Evolutionary conservation across 2,113 vertebrate genomes (phyloP).

Genomic region (Myodes glareolus): DNA sequence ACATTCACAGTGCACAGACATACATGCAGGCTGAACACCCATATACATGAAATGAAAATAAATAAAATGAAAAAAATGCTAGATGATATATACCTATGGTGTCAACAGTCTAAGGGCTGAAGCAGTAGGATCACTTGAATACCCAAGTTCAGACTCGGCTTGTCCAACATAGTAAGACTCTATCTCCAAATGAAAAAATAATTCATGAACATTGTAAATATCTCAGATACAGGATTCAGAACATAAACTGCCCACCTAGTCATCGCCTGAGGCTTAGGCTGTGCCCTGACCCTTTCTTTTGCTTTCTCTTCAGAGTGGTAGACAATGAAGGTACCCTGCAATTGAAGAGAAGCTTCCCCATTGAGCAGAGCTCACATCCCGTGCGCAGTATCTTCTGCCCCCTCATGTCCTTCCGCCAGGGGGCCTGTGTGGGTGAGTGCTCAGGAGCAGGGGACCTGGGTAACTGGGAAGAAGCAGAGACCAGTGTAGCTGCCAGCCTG

Average conservation of each 20-base stretch:
- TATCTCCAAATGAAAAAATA: background rate
- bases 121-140: background rate
- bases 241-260: background rate
- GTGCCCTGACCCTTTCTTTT: background rate
- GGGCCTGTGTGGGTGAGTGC: constrained; percentile 94
- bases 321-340: constrained; percentile 95
- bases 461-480: background rate
- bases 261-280: background rate
- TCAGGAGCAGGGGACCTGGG: background rate
- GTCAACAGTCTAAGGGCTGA: background rate
- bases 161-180: background rate
- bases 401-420: constrained; percentile 97
- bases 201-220: background rate
- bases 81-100: background rate
- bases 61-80: background rate
- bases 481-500: background rate
- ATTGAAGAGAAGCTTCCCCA: constrained; percentile 94
- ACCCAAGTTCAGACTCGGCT: background rate
- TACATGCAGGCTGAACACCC: background rate
- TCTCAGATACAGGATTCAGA: background rate
- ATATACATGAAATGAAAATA: background rate
- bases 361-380: constrained; percentile 91
- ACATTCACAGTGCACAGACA: background rate
- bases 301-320: constrained; percentile 88
- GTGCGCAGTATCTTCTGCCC: constrained; percentile 97